Percentiles rank a stretch among this genome's conserved stretches.
These are phyloP conservation scores for Aplocera efformata DNA, from an alignment of 2,888 invertebrate genomes.

Conservation along the genomic window DNA sequence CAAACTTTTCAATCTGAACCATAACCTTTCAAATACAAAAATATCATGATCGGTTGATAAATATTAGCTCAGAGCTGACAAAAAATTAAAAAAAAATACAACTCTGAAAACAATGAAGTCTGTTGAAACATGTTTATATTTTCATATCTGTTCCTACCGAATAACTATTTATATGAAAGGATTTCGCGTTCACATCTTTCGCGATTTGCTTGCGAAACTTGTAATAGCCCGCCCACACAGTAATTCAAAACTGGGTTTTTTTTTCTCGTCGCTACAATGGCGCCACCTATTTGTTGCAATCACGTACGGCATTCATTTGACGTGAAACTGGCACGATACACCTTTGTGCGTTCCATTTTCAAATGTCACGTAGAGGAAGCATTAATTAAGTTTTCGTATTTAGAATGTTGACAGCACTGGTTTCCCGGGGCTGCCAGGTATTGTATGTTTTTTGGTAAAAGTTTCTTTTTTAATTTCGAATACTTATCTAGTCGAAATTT, in stretches of 20 bases:
- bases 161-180: too few species aligned
- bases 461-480: too few species aligned
- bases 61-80: too few species aligned
- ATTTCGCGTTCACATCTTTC: neutral
- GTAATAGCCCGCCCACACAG: constrained; percentile 36
- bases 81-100: too few species aligned
- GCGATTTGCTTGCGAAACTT: constrained; percentile 16
- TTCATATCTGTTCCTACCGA: too few species aligned
- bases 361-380: constrained; percentile 59
- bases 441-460: constrained; percentile 8
- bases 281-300: constrained; percentile 55
- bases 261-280: constrained; percentile 50
- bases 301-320: constrained; percentile 55
- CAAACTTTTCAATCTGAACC: too few species aligned
- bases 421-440: constrained; percentile 22
- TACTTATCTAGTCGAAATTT: too few species aligned
- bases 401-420: constrained; percentile 26
- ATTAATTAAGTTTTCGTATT: constrained; percentile 32
- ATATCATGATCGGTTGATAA: too few species aligned
- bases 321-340: constrained; percentile 52
- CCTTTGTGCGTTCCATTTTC: constrained; percentile 49
- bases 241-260: constrained; percentile 42
- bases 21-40: too few species aligned
- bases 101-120: too few species aligned
- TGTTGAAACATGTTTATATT: too few species aligned